These are phyloP conservation scores for Plagodis dolabraria DNA, from an alignment of 2,888 invertebrate species.

Conservation along the genomic window DNA sequence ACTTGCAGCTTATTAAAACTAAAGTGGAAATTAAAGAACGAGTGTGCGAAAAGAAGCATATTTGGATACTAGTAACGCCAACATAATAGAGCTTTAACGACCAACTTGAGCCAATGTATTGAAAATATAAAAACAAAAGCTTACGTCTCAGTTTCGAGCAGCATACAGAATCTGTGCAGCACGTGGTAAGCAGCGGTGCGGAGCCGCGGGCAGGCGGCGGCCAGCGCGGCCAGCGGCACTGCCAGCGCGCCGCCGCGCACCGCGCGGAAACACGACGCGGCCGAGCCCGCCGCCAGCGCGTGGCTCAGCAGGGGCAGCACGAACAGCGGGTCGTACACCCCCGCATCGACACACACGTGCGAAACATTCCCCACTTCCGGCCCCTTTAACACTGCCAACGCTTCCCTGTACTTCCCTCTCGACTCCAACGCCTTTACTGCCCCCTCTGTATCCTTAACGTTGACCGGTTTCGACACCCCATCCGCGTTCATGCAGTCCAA, in stretches of 20 bases:
- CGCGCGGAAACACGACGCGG: conserved; percentile 89
- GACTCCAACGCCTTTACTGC: conserved; percentile 47
- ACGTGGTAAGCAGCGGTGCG: conserved; percentile 90
- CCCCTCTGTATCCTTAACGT: conserved; percentile 53
- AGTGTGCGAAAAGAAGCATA: no score
- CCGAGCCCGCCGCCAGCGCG: conserved; percentile 89
- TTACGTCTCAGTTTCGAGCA: conserved; percentile 89
- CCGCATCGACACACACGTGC: conserved; percentile 55
- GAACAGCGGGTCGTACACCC: conserved; percentile 93
- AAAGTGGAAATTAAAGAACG: no score
- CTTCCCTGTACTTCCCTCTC: conserved; percentile 51
- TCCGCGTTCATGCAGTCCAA: conserved; percentile 53
- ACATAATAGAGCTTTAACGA: no score
- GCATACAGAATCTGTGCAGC: conserved; percentile 89
- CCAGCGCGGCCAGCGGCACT: conserved; percentile 88
- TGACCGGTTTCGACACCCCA: conserved; percentile 44
- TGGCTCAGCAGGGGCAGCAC: conserved; percentile 91
- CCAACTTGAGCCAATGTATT: no score
- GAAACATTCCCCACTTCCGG: conserved; percentile 53
- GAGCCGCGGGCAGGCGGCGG: conserved; percentile 87
- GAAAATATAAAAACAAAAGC: conserved; percentile 27
- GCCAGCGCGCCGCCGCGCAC: conserved; percentile 89
- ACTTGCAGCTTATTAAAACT: no score
- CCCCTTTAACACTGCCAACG: conserved; percentile 43
- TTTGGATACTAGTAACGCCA: no score